Evolutionary conservation across 2,113 vertebrate genomes (phyloP).

Genomic region (Zonotrichia leucophrys): DNA sequence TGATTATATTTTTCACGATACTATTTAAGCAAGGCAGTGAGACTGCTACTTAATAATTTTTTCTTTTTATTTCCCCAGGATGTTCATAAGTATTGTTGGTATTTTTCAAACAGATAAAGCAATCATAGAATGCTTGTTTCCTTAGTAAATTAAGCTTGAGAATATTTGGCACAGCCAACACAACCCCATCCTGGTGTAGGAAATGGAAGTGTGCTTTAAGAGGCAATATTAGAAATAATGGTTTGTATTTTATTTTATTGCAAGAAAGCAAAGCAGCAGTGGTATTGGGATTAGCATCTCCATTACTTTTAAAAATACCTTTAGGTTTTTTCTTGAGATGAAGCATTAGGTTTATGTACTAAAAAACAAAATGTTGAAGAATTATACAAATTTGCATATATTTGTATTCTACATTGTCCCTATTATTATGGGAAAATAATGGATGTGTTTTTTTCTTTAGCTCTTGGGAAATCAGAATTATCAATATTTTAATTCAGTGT

Average conservation of each 20-base stretch:
- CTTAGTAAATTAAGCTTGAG: background rate
- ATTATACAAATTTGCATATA: background rate
- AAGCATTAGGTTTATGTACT: background rate
- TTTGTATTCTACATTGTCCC: background rate
- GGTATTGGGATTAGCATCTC: background rate
- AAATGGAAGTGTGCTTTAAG: background rate
- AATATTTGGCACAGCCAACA: background rate
- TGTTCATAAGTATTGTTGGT: background rate
- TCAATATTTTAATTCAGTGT: background rate
- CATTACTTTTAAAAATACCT: background rate
- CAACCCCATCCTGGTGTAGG: background rate
- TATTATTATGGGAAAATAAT: background rate
- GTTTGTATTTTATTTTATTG: background rate
- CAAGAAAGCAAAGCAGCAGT: background rate
- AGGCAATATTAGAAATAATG: background rate
- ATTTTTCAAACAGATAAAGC: background rate
- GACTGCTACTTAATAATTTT: background rate
- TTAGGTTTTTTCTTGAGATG: background rate
- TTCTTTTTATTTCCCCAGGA: background rate
- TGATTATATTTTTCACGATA: background rate
- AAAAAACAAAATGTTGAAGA: background rate
- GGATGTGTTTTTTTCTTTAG: background rate
- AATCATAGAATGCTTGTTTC: background rate
- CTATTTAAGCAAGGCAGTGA: background rate
- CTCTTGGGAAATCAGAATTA: background rate